Conservation (phyloP, 2,797 vertebrate genomes). For the Hypotaenidia okinawae region DNA sequence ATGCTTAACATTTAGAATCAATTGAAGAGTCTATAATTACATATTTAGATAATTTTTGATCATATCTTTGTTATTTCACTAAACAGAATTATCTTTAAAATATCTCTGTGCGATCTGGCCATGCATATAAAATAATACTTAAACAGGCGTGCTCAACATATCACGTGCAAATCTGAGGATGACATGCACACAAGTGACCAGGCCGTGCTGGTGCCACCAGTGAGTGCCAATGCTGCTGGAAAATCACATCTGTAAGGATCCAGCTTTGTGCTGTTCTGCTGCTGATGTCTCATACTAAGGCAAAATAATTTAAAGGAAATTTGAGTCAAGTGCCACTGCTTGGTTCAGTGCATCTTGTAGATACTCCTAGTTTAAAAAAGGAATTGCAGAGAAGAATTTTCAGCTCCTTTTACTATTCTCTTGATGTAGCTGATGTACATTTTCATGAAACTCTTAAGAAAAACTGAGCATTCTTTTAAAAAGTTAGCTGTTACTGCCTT, state of each 20-base stretch:
- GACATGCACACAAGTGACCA: background rate
- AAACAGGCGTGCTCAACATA: fast-evolving
- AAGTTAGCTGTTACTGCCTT: background rate
- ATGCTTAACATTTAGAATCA: background rate
- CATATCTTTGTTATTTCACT: background rate
- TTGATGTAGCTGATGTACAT: background rate
- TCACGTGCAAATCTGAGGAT: background rate
- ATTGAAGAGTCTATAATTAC: background rate
- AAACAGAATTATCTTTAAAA: background rate
- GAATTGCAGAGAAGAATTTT: background rate
- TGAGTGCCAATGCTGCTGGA: background rate
- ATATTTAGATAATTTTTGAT: background rate
- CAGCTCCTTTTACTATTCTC: background rate
- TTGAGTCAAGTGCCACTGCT: background rate
- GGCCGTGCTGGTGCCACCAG: background rate
- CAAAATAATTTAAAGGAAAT: background rate
- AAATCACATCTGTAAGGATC: background rate
- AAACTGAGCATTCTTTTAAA: background rate
- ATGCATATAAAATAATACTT: background rate
- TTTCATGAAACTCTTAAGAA: slow-evolving; percentile 13
- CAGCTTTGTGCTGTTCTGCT: background rate
- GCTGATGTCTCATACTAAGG: background rate
- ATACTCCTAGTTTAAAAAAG: background rate
- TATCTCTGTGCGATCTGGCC: background rate
- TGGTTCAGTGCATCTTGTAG: background rate